A percentile compares a stretch with the other conserved stretches of the same genome.
phyloP scores from a whole-genome alignment of 2,797 vertebrate genomes.

The Rhabdophis nuchalis region DNA sequence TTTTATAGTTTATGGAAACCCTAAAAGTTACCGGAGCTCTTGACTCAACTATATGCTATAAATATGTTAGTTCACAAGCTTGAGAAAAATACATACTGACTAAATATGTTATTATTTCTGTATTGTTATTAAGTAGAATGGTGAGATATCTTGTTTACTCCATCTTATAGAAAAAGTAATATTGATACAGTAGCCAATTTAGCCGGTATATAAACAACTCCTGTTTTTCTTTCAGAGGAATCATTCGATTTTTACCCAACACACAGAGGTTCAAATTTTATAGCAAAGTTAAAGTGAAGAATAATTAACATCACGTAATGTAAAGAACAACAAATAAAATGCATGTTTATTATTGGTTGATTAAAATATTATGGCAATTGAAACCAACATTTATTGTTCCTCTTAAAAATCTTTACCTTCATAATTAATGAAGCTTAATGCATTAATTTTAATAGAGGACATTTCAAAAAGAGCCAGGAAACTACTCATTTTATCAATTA shows the following conservation, averaged over 20 bases:
- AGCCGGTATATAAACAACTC: background rate
- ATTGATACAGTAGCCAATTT: background rate
- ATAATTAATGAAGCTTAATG: conserved; percentile 8
- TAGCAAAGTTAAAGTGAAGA: background rate
- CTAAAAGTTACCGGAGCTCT: background rate
- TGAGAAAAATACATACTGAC: background rate
- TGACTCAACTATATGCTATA: background rate
- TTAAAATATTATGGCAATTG: background rate
- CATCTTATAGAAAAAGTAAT: background rate
- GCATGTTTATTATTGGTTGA: background rate
- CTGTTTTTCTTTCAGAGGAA: background rate
- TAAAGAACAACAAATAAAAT: background rate
- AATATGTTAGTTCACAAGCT: background rate
- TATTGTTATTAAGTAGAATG: background rate
- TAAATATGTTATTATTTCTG: background rate
- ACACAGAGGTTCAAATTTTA: background rate
- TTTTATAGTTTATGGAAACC: background rate
- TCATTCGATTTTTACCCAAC: background rate
- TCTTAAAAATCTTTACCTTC: conserved; percentile 27
- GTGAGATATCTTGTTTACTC: background rate
- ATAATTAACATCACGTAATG: conserved; percentile 5
- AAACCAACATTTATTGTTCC: conserved; percentile 24
- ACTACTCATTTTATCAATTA: conserved; percentile 16
- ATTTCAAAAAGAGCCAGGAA: conserved; percentile 26
- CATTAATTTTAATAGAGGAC: conserved; percentile 30